phyloP scores from a whole-genome alignment of 2,888 invertebrate species.

The Mystacides longicornis region DNA sequence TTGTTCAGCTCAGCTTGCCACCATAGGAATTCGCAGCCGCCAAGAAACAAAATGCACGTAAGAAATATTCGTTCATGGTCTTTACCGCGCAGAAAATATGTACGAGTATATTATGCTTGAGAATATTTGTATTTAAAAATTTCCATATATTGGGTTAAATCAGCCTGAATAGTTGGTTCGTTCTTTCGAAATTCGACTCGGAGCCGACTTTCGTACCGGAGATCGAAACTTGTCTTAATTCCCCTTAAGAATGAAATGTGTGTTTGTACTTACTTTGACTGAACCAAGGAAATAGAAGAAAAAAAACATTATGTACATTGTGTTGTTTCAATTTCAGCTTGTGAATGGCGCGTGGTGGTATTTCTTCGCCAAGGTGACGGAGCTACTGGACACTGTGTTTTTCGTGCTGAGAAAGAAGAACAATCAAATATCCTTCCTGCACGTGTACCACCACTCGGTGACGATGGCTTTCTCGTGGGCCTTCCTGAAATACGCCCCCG shows the following conservation, averaged over 20 bases:
- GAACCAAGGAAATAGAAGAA: not conserved
- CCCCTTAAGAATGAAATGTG: too few relatives aligned
- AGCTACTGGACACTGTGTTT: conserved; percentile 76
- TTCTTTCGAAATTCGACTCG: too few relatives aligned
- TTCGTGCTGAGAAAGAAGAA: conserved; percentile 75
- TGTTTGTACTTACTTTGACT: too few relatives aligned
- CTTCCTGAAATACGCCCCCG: conserved; percentile 65
- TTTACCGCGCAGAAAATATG: too few relatives aligned
- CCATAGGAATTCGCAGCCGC: conserved; percentile 5
- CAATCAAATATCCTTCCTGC: conserved; percentile 77
- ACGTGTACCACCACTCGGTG: conserved; percentile 79
- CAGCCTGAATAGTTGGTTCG: too few relatives aligned
- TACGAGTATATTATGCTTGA: too few relatives aligned
- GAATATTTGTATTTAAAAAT: too few relatives aligned
- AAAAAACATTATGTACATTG: not conserved
- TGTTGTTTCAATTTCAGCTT: conserved; percentile 38
- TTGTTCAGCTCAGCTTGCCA: conserved; percentile 42
- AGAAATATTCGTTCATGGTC: too few relatives aligned
- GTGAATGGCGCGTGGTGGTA: conserved; percentile 67
- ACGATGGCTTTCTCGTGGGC: conserved; percentile 72
- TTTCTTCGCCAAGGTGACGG: conserved; percentile 72
- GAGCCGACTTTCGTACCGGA: too few relatives aligned
- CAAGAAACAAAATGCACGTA: conserved; percentile 13
- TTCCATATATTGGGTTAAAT: too few relatives aligned
- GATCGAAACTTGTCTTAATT: too few relatives aligned